Conservation (phyloP, 2,888 invertebrate genomes). For the Sycophila texana region DNA sequence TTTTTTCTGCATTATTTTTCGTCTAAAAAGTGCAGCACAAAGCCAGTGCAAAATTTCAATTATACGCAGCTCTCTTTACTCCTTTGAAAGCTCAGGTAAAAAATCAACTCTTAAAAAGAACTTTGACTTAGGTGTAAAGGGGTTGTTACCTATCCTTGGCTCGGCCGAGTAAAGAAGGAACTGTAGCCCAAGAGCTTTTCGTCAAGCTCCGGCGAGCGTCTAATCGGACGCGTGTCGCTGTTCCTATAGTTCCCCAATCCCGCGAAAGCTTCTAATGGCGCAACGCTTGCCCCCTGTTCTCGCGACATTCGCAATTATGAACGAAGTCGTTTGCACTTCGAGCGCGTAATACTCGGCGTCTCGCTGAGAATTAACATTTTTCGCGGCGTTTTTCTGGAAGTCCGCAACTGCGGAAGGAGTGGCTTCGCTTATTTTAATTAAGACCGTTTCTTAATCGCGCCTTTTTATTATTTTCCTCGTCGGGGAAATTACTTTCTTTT, state of each 20-base stretch:
- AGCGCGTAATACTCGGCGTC: conserved; percentile 25
- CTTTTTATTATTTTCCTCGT: conserved; percentile 25
- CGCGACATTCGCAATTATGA: conserved; percentile 46
- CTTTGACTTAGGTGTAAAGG: too few relatives aligned
- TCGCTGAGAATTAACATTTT: conserved; percentile 41
- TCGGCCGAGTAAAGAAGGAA: too few relatives aligned
- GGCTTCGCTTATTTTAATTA: conserved; percentile 54
- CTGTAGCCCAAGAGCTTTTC: too few relatives aligned
- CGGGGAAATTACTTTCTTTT: conserved; percentile 16
- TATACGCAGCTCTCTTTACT: too few relatives aligned
- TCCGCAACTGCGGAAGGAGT: conserved; percentile 15
- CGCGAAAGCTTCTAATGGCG: not conserved
- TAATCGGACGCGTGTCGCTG: not conserved
- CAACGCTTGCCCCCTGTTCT: conserved; percentile 20
- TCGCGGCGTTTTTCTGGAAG: conserved; percentile 47
- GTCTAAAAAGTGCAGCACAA: too few relatives aligned
- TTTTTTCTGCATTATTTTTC: too few relatives aligned
- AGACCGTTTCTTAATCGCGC: conserved; percentile 50
- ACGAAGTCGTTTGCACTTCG: conserved; percentile 45
- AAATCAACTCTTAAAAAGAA: too few relatives aligned
- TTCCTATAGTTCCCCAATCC: conserved; percentile 1
- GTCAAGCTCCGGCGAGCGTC: too few relatives aligned
- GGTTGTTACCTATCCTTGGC: too few relatives aligned
- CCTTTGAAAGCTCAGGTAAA: too few relatives aligned
- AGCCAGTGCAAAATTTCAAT: too few relatives aligned